These are phyloP conservation scores for Parambassis ranga DNA, from an alignment of 2,797 vertebrate species.

Conservation along the genomic window DNA sequence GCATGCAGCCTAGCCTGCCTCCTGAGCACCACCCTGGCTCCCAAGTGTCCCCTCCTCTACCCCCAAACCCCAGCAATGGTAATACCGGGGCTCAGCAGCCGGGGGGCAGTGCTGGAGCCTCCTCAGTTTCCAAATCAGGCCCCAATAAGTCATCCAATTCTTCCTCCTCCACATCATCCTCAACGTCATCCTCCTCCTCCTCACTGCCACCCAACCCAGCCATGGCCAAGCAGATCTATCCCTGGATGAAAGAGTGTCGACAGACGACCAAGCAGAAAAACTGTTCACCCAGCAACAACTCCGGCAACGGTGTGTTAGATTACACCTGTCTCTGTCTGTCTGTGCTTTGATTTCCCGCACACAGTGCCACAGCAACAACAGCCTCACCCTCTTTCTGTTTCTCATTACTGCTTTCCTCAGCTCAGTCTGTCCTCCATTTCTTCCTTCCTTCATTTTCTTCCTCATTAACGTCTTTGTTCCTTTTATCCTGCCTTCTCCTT, in stretches of 20 bases:
- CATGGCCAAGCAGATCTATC: slow-evolving; percentile 96
- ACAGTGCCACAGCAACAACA: background rate
- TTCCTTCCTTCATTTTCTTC: slow-evolving; percentile 9
- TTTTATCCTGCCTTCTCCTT: slow-evolving; percentile 17
- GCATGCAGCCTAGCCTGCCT: slow-evolving; percentile 88
- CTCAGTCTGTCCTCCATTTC: slow-evolving; percentile 1
- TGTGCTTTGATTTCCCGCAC: background rate
- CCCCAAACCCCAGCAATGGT: slow-evolving; percentile 79
- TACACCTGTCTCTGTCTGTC: slow-evolving; percentile 45
- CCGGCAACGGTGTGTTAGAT: slow-evolving; percentile 78
- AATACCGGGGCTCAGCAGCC: slow-evolving; percentile 82
- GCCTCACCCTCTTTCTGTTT: background rate
- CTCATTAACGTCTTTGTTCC: slow-evolving; percentile 36
- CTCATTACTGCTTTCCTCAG: background rate
- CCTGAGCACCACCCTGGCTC: slow-evolving; percentile 86
- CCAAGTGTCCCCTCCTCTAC: slow-evolving; percentile 84
- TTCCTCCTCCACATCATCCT: slow-evolving; percentile 67
- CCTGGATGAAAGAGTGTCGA: slow-evolving; percentile 99
- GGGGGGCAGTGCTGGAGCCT: slow-evolving; percentile 70
- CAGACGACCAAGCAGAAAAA: slow-evolving; percentile 97
- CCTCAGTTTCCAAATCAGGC: slow-evolving; percentile 75
- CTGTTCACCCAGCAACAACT: slow-evolving; percentile 93
- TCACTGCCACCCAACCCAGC: slow-evolving; percentile 84
- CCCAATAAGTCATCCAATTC: slow-evolving; percentile 72
- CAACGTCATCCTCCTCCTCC: slow-evolving; percentile 77